Percentiles rank a stretch among this genome's conserved stretches.
Evolutionary conservation across 2,888 invertebrate species (phyloP).

Genomic region (Drosophila rubida): DNA sequence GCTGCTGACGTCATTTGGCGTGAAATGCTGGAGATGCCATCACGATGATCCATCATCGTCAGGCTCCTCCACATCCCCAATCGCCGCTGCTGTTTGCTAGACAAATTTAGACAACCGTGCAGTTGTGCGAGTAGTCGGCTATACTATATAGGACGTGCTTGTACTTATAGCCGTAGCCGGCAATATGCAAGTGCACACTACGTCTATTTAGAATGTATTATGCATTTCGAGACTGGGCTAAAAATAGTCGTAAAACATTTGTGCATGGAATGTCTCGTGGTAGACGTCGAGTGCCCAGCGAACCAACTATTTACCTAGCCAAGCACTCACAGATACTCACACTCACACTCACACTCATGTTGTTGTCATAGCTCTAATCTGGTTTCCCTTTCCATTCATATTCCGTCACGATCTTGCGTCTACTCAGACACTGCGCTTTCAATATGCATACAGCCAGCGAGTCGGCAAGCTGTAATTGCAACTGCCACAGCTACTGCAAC

Average conservation of each 20-base stretch:
- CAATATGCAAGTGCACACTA: slow-evolving; percentile 14
- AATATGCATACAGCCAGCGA: slow-evolving; percentile 1
- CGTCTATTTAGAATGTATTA: slow-evolving; percentile 25
- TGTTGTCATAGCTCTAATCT: slow-evolving; percentile 39
- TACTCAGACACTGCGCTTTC: not conserved
- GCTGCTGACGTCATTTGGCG: slow-evolving; percentile 54
- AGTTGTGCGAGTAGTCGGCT: not conserved
- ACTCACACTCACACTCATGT: not conserved
- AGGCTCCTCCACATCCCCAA: slow-evolving; percentile 16
- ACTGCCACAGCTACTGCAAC: not conserved
- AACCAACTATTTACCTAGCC: slow-evolving; percentile 11
- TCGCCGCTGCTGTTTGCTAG: slow-evolving; percentile 18
- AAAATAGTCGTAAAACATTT: slow-evolving; percentile 46
- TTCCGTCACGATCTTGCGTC: slow-evolving; percentile 60
- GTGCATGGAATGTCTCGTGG: slow-evolving; percentile 41
- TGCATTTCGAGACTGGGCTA: slow-evolving; percentile 45
- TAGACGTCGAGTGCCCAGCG: slow-evolving; percentile 8
- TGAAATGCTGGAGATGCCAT: slow-evolving; percentile 52
- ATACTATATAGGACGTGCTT: not conserved
- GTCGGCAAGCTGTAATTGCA: slow-evolving; percentile 3
- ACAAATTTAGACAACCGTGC: slow-evolving; percentile 31
- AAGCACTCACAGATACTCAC: slow-evolving; percentile 1
- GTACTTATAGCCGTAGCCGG: slow-evolving; percentile 3
- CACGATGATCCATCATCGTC: slow-evolving; percentile 54
- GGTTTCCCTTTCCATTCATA: slow-evolving; percentile 66